Conservation (phyloP, 2,113 vertebrate genomes). For the Plectropomus leopardus region DNA sequence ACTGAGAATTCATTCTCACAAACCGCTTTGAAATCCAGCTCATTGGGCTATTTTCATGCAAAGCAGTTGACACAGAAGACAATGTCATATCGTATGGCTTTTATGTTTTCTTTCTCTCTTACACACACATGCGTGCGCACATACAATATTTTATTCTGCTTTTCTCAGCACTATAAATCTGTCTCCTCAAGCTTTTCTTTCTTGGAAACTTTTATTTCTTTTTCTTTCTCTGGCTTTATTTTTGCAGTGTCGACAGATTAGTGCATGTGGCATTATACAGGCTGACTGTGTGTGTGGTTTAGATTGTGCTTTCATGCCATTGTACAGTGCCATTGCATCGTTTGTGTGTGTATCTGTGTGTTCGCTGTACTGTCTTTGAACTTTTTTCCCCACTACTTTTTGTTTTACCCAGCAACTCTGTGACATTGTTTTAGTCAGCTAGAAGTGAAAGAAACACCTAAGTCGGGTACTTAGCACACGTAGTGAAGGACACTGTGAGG, state of each 20-base stretch:
- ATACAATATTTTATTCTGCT: conserved; percentile 54
- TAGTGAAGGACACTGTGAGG: conserved; percentile 11
- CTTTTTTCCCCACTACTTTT: conserved; percentile 7
- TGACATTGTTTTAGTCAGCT: conserved; percentile 39
- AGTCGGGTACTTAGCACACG: conserved; percentile 5
- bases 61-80: conserved; percentile 18
- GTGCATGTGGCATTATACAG: conserved; percentile 45
- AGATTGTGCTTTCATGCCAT: conserved; percentile 27
- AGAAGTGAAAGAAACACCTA: conserved; percentile 40
- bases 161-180: conserved; percentile 58
- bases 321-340: conserved; percentile 18
- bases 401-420: conserved; percentile 23
- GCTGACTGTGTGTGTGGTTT: conserved; percentile 47
- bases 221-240: conserved; percentile 45
- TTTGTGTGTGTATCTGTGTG: conserved; percentile 14
- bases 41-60: conserved; percentile 36
- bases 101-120: neutral
- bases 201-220: conserved; percentile 11
- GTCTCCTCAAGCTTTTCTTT: conserved; percentile 51
- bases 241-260: conserved; percentile 67
- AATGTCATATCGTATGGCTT: conserved; percentile 26
- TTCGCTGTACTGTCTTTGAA: conserved; percentile 21
- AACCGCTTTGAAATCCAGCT: conserved; percentile 35
- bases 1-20: neutral
- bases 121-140: neutral